These are phyloP conservation scores for Erebia aethiops DNA, from an alignment of 2,888 invertebrate genomes.

Conservation along the genomic window DNA sequence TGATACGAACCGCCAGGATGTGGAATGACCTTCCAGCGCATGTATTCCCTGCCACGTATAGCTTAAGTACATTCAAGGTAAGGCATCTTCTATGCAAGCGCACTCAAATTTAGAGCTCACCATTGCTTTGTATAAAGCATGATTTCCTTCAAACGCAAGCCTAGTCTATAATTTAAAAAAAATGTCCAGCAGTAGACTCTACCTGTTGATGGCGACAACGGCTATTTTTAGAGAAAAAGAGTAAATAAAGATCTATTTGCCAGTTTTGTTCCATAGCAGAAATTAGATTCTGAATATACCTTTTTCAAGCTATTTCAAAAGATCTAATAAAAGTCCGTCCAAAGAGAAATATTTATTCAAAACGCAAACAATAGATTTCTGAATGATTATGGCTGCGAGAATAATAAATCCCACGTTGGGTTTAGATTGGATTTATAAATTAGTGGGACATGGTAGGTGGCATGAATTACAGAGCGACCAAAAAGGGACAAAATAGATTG, in stretches of 20 bases:
- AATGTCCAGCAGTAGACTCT: no score
- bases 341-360: background rate
- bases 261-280: background rate
- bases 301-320: background rate
- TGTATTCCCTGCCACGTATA: no score
- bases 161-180: no score
- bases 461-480: slow-evolving; percentile 13
- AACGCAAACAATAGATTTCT: background rate
- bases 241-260: background rate
- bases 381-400: background rate
- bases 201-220: no score
- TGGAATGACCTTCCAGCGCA: no score
- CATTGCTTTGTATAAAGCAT: no score
- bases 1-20: no score
- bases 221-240: background rate
- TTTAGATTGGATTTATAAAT: slow-evolving; percentile 9
- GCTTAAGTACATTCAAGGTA: no score
- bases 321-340: background rate
- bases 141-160: no score
- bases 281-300: background rate
- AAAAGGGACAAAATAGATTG: background rate
- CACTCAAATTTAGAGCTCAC: no score
- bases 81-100: no score
- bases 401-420: background rate
- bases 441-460: slow-evolving; percentile 1